Percentiles rank a stretch among this genome's conserved stretches.
phyloP scores from a whole-genome alignment of 2,797 vertebrate species.

The Momotus momota region DNA sequence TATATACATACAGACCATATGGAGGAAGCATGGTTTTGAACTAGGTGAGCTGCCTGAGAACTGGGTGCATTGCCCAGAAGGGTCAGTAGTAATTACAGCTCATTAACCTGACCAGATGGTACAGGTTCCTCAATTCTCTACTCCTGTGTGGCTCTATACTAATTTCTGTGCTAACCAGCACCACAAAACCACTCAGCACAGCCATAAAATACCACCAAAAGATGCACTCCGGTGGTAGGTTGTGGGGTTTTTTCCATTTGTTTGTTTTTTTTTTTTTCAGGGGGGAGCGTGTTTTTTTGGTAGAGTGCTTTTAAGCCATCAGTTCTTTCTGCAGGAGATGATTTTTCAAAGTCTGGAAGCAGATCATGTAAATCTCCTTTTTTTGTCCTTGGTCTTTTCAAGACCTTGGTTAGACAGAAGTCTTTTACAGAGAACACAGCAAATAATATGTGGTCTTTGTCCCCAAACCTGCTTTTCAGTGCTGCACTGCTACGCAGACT shows the following conservation, averaged over 20 bases:
- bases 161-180: background rate
- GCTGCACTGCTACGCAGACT: background rate
- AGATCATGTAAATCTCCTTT: background rate
- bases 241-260: background rate
- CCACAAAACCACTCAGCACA: background rate
- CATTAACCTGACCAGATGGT: background rate
- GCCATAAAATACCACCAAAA: background rate
- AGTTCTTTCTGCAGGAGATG: background rate
- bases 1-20: background rate
- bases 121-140: background rate
- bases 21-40: background rate
- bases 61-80: background rate
- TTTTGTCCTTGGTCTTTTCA: slow-evolving; percentile 1
- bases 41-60: background rate
- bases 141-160: background rate
- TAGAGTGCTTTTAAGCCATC: background rate
- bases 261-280: background rate
- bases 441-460: slow-evolving; percentile 7
- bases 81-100: background rate
- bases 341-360: background rate
- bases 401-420: background rate
- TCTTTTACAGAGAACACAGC: background rate
- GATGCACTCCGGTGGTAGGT: background rate
- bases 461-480: slow-evolving; percentile 36
- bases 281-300: background rate